Conservation (phyloP, 2,113 vertebrate genomes). For the Syngnathoides biaculeatus region DNA sequence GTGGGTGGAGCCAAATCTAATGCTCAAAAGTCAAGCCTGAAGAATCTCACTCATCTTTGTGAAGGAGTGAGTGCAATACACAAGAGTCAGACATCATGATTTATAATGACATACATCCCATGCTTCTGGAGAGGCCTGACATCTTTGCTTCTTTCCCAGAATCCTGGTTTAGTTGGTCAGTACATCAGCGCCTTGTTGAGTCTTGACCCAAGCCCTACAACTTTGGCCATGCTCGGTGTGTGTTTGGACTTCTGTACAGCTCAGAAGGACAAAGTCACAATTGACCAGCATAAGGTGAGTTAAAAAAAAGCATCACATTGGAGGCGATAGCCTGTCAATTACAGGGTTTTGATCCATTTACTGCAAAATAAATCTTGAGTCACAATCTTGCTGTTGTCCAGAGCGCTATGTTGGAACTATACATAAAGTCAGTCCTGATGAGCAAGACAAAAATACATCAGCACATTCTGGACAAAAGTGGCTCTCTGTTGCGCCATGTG, state of each 20-base stretch:
- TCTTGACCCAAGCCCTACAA: slow-evolving; percentile 82
- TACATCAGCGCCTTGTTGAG: slow-evolving; percentile 83
- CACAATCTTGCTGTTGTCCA: slow-evolving; percentile 40
- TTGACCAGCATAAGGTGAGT: slow-evolving; percentile 83
- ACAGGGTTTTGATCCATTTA: background rate
- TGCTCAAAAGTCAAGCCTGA: slow-evolving; percentile 78
- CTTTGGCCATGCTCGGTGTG: slow-evolving; percentile 80
- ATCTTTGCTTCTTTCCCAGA: slow-evolving; percentile 66
- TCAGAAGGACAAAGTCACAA: slow-evolving; percentile 79
- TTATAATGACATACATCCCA: background rate
- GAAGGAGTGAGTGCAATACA: slow-evolving; percentile 74
- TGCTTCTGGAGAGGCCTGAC: background rate
- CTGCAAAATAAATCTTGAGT: background rate
- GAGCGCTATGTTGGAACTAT: slow-evolving; percentile 86
- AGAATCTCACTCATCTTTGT: slow-evolving; percentile 86
- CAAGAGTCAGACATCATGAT: background rate
- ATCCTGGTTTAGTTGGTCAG: slow-evolving; percentile 81
- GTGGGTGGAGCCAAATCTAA: slow-evolving; percentile 86
- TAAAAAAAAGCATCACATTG: too few relatives aligned
- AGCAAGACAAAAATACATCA: slow-evolving; percentile 89
- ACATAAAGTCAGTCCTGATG: slow-evolving; percentile 91
- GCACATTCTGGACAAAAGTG: slow-evolving; percentile 85
- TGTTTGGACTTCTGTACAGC: slow-evolving; percentile 84
- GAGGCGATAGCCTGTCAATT: too few relatives aligned
- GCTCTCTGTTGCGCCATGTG: slow-evolving; percentile 83